A percentile compares a stretch with the other conserved stretches of the same genome.
These are phyloP conservation scores for Arrhamphus sclerolepis DNA, from an alignment of 2,797 vertebrate species.

Conservation along the genomic window DNA sequence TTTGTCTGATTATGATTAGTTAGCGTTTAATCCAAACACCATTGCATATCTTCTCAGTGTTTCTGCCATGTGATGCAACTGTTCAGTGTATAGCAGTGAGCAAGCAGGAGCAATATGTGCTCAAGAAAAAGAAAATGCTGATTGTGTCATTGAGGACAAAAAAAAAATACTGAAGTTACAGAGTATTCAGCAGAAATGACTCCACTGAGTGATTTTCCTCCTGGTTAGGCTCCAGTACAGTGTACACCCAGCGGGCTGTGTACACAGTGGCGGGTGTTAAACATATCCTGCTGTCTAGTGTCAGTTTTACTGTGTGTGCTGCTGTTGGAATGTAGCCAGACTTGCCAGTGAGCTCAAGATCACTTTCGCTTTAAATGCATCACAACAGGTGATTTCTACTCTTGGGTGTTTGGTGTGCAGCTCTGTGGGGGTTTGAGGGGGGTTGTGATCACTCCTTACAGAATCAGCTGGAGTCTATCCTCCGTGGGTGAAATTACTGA, in stretches of 20 bases:
- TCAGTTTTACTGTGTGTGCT: constrained; percentile 66
- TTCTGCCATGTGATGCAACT: constrained; percentile 37
- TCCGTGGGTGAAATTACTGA: constrained; percentile 87
- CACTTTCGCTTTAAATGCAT: constrained; percentile 67
- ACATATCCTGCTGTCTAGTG: constrained; percentile 68
- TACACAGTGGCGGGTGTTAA: constrained; percentile 72
- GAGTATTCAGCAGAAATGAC: constrained; percentile 55
- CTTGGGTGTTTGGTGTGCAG: constrained; percentile 46
- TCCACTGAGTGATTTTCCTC: constrained; percentile 67
- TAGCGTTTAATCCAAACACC: constrained; percentile 73
- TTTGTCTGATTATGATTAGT: constrained; percentile 67
- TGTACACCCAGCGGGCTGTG: constrained; percentile 59
- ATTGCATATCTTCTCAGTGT: constrained; percentile 54
- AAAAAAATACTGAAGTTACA: constrained; percentile 45
- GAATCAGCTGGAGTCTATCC: constrained; percentile 85
- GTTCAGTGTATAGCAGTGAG: constrained; percentile 34
- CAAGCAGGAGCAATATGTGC: constrained; percentile 46
- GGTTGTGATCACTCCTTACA: constrained; percentile 65
- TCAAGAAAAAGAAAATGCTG: constrained; percentile 26
- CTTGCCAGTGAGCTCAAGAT: constrained; percentile 66
- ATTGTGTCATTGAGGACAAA: constrained; percentile 60
- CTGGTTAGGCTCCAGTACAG: constrained; percentile 60
- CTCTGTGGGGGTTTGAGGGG: constrained; percentile 36
- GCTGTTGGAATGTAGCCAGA: constrained; percentile 60
- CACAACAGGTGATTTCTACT: constrained; percentile 74